Conservation (phyloP, 2,797 vertebrate species). For the Alfaro cultratus region DNA sequence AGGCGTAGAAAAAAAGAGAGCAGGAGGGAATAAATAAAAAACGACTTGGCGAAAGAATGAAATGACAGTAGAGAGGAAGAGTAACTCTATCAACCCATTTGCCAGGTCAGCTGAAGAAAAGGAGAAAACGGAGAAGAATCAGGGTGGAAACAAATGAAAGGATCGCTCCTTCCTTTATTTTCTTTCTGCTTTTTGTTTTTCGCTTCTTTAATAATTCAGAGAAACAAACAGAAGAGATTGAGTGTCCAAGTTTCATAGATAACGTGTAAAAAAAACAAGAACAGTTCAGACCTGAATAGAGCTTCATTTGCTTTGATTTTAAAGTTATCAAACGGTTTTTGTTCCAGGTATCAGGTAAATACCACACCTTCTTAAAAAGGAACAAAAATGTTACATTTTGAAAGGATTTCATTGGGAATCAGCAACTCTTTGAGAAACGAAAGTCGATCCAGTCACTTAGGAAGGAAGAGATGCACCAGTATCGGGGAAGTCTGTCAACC, state of each 20-base stretch:
- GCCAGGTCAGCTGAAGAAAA: slow-evolving; percentile 73
- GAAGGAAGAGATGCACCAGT: neutral
- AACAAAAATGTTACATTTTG: neutral
- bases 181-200: slow-evolving; percentile 74
- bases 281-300: neutral
- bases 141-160: slow-evolving; percentile 42
- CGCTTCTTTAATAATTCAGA: slow-evolving; percentile 75
- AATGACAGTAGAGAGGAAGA: slow-evolving; percentile 40
- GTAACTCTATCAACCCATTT: slow-evolving; percentile 70
- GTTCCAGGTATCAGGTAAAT: neutral
- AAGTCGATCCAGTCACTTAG: neutral
- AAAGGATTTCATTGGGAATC: neutral
- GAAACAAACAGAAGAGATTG: slow-evolving; percentile 62
- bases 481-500: neutral
- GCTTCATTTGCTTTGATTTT: neutral
- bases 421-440: neutral
- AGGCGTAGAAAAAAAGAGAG: slow-evolving; percentile 20
- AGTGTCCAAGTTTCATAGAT: slow-evolving; percentile 37
- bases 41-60: slow-evolving; percentile 37
- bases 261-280: slow-evolving; percentile 17
- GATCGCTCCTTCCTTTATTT: slow-evolving; percentile 42
- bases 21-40: slow-evolving; percentile 54
- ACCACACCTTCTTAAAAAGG: neutral
- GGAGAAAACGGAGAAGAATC: slow-evolving; percentile 34
- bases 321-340: neutral